Evolutionary conservation across 2,888 invertebrate species (phyloP), one percentile per base, ranked within the genome.

Genomic region (Tetrapedia diversipes): DNA sequence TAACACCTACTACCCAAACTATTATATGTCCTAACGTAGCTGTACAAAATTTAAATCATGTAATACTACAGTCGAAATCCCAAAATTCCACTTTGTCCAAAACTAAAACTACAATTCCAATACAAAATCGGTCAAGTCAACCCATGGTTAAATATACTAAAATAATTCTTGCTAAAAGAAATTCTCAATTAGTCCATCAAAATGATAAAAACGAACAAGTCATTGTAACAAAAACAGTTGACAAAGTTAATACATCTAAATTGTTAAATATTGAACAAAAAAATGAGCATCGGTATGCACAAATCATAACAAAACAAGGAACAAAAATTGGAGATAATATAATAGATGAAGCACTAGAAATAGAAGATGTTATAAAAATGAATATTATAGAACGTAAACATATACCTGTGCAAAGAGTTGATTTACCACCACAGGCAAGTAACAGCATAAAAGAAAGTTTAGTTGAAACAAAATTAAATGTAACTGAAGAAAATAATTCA

Each of bases 101-200:
- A 53, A 53, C 47, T 39, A 83, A 83, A 45, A n/a, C 70, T 47
- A 75, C 78, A 57, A 59, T 77, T 34, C 78, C 83, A 0, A 70
- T 85, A 54, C 86, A 87, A 49, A 80, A 60, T 34, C 83, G 86
- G 6, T 7, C 77, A 2, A 82, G 75, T 57, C 89, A 88, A 61
- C 80, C 89, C 4, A 85, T 85, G 11, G 78, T 91, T 6, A 93
- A 93, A 80, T 93, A 93, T 64, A 93, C 93, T 0, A 93, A 93
- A 81, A 93, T 93, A 71, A 92, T 93, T 76, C 86, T 93, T 73
- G 93, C 93, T 11, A 92, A 93, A 76, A 91, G 92, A 74, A 89
- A 85, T 74, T 76, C 85, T 11, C 82, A 78, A n/a, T 37, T 51
- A 6, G 3, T 45, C 37, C 77, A 81, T 51, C 75, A 85, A 49